A percentile compares a stretch with the other conserved stretches of the same genome.
These are phyloP conservation scores for Brassicogethes aeneus DNA, from an alignment of 2,888 invertebrate genomes.

Conservation along the genomic window DNA sequence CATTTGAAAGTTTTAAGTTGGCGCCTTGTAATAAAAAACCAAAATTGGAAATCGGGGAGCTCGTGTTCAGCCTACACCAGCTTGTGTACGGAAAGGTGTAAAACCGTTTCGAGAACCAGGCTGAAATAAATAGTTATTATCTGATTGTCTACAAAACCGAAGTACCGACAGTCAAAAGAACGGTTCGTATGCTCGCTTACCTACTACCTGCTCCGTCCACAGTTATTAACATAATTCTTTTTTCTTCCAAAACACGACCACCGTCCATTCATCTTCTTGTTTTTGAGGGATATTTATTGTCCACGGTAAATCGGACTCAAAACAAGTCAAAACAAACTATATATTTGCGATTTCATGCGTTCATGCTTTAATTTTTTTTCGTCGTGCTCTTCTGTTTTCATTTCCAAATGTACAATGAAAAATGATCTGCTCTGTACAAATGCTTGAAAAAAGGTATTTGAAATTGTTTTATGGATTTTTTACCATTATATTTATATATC, in stretches of 20 bases:
- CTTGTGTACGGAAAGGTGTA: neutral
- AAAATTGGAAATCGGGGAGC: neutral
- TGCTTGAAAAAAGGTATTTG: no score
- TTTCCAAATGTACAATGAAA: no score
- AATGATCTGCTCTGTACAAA: no score
- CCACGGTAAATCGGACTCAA: no score
- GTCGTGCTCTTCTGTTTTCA: no score
- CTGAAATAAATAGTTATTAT: neutral
- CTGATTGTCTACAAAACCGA: neutral
- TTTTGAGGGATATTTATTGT: neutral
- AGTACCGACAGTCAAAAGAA: neutral
- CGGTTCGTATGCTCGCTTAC: no score
- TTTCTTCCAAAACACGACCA: neutral
- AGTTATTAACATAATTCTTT: neutral
- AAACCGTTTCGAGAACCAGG: neutral
- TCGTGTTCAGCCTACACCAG: neutral
- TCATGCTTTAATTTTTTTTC: no score
- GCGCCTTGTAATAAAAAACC: no score
- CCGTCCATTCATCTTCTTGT: neutral
- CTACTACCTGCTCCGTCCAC: neutral
- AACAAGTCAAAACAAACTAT: no score
- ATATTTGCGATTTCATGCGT: neutral
- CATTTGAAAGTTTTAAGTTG: no score
- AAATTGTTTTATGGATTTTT: no score
- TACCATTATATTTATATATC: no score